Evolutionary conservation across 1,140 invertebrate species (phyloP), one percentile per base, ranked within the genome.

Genomic region (Dinothrombium tinctorium): DNA sequence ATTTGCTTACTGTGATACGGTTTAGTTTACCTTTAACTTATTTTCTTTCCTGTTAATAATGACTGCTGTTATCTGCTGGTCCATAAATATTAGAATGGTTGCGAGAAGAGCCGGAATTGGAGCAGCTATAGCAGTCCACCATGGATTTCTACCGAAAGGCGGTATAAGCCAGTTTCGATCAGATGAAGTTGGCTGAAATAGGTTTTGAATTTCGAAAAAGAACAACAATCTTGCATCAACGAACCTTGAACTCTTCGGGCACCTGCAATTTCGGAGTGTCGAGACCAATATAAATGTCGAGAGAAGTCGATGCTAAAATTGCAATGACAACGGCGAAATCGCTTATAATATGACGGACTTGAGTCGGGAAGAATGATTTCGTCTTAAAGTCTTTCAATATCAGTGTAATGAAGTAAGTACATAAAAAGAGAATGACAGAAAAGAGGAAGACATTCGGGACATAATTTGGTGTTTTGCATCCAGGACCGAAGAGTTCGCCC

Each of bases 31-130:
- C 60, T 86, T 84, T 26, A 98, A 62, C 61, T 96, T 96, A 57
- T 96, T 89, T 60, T 98, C 92, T 60, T 92, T 94, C 28, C 90
- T 69, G 58, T 98, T 98, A 7, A 98, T 75, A 55, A 98, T 98
- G 20, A 98, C 90, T 38, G 86, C 81, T 2, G 90, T 95, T 43
- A 98, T 98, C 63, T 96, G 90, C 59, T 98, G 92, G 66, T 98
- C 92, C 89, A 98, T 96, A 59, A 96, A 98, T 52, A 98, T 87
- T 6, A 98, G 64, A 53, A 99, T 98, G 12, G 84, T 92, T 23
- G 84, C 86, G 12, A 98, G 59, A 5, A 96, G 59, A 35, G 92
- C 89, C 1, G 92, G 92, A 22, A 90, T 58, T 23, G 80, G 50
- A 4, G 87, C 83, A 4, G 79, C 64, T 3, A 83, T 52, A 2